Evolutionary conservation across 2,113 vertebrate species (phyloP).

Genomic region (Lipotes vexillifer): DNA sequence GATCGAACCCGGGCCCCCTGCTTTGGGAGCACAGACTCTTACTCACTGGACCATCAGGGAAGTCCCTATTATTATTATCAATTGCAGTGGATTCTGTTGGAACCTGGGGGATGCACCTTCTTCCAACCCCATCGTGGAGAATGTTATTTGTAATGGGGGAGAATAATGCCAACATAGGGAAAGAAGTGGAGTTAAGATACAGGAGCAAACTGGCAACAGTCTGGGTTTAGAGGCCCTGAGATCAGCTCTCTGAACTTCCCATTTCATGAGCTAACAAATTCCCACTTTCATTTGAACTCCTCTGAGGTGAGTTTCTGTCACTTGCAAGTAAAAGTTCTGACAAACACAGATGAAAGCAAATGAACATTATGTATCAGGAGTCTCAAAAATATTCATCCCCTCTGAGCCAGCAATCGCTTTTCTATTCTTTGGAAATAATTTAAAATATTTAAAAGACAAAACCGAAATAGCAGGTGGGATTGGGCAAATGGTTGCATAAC

Average conservation of each 20-base stretch:
- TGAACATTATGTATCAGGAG: background rate
- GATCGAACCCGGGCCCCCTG: background rate
- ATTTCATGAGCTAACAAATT: background rate
- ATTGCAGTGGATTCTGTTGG: background rate
- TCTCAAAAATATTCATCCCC: background rate
- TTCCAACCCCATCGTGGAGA: background rate
- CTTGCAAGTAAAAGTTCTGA: background rate
- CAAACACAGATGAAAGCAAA: background rate
- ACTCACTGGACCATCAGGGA: background rate
- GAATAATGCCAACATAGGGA: background rate
- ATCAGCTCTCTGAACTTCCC: background rate
- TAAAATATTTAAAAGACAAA: conserved; percentile 18
- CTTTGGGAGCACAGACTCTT: background rate
- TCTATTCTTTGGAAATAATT: background rate
- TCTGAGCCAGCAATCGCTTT: background rate
- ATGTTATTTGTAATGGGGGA: background rate
- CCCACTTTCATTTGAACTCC: background rate
- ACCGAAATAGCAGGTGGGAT: background rate
- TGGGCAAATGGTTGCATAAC: background rate
- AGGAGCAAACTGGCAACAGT: background rate
- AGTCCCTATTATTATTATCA: background rate
- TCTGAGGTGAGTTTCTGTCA: background rate
- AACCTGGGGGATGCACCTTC: background rate
- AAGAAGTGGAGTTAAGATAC: background rate
- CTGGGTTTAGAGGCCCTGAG: background rate